Conservation (phyloP, 2,113 vertebrate species). For the Callipepla californica region DNA sequence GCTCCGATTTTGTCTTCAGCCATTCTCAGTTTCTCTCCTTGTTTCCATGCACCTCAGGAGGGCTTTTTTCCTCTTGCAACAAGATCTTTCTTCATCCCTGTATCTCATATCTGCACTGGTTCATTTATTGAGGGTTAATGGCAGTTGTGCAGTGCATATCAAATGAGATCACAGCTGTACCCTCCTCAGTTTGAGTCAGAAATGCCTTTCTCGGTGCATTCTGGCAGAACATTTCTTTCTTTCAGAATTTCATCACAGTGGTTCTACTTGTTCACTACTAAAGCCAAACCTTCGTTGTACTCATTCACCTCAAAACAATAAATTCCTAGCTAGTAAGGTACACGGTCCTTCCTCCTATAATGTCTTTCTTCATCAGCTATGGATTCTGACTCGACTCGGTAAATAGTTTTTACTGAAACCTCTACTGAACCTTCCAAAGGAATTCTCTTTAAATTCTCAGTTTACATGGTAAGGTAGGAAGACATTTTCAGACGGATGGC, state of each 20-base stretch:
- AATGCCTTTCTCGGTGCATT: neutral
- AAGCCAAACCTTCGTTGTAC: neutral
- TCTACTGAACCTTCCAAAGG: neutral
- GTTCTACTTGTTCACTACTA: neutral
- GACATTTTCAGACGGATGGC: neutral
- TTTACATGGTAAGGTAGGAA: neutral
- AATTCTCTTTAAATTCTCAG: neutral
- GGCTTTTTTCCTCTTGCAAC: neutral
- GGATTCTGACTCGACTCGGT: neutral
- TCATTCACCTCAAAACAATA: neutral
- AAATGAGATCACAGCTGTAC: rapidly evolving
- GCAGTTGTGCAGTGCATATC: neutral
- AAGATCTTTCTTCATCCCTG: neutral
- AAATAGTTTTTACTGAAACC: neutral
- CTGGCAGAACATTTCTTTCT: neutral
- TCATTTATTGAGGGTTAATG: neutral
- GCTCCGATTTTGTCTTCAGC: neutral
- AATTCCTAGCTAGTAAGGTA: neutral
- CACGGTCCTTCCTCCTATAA: neutral
- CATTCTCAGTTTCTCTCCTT: neutral
- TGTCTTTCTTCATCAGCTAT: neutral
- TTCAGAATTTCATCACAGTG: neutral
- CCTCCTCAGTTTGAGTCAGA: neutral
- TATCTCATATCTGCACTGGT: neutral
- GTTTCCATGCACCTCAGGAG: neutral